Percentiles rank a stretch among this genome's conserved stretches.
These are phyloP conservation scores for Cheumatopsyche charites DNA, from an alignment of 1,140 invertebrate species.

Conservation along the genomic window DNA sequence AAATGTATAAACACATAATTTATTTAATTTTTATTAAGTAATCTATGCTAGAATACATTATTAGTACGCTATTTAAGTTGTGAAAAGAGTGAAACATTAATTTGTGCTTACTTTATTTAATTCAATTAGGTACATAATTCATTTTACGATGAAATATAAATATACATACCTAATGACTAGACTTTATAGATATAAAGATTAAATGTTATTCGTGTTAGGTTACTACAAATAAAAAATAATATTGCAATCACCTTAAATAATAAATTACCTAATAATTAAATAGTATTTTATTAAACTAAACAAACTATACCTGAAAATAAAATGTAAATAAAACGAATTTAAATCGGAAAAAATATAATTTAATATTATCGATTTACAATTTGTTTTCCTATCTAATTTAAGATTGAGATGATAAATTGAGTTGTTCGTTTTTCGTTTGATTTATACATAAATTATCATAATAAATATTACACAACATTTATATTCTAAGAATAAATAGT, in stretches of 20 bases:
- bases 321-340: conserved; percentile 24
- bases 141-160: conserved; percentile 16
- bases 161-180: conserved; percentile 27
- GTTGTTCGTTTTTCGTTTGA: conserved; percentile 24
- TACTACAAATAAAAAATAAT: conserved; percentile 4
- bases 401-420: conserved; percentile 26
- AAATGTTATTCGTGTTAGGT: neutral
- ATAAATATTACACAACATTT: conserved; percentile 41
- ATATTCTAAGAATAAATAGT: conserved; percentile 44
- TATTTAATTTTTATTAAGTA: too few relatives aligned
- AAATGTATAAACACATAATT: too few relatives aligned
- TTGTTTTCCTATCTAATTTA: conserved; percentile 42
- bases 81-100: too few relatives aligned
- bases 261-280: conserved; percentile 2
- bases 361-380: conserved; percentile 42
- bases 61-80: too few relatives aligned
- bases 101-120: too few relatives aligned
- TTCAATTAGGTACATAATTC: conserved; percentile 15
- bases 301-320: conserved; percentile 18
- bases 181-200: conserved; percentile 5
- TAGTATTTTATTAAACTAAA: neutral
- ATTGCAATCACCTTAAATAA: conserved; percentile 20
- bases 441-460: conserved; percentile 33
- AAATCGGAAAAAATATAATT: conserved; percentile 39
- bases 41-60: too few relatives aligned